Conservation (phyloP, 53 echinoderm and acorn worm genomes). For the Holothuria scabra region DNA sequence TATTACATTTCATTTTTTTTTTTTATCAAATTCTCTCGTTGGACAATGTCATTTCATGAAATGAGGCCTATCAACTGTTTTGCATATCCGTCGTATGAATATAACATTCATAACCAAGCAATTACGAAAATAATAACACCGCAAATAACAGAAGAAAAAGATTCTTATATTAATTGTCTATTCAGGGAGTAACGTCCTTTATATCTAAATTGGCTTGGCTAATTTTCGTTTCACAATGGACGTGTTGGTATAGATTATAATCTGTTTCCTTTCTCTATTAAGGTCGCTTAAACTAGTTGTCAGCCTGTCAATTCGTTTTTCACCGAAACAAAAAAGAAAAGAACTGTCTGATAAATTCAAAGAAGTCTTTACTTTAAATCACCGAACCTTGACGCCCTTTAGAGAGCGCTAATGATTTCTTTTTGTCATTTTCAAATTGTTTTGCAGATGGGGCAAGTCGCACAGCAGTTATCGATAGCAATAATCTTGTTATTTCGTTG, state of each 20-base stretch:
- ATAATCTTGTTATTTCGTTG: slow-evolving; percentile 36
- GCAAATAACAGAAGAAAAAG: too few relatives aligned
- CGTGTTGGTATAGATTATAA: neutral
- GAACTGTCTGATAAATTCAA: neutral
- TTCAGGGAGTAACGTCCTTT: neutral
- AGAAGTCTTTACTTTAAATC: neutral
- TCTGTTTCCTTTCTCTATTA: slow-evolving; percentile 2
- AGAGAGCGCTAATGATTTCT: slow-evolving; percentile 24
- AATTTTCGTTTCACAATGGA: slow-evolving; percentile 19
- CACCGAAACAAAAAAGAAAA: too few relatives aligned
- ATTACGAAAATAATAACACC: too few relatives aligned
- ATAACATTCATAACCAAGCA: too few relatives aligned
- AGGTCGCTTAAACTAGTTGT: too few relatives aligned
- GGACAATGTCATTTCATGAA: too few relatives aligned
- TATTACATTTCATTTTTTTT: too few relatives aligned
- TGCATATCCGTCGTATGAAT: too few relatives aligned
- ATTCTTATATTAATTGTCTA: too few relatives aligned
- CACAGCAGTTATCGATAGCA: slow-evolving; percentile 13
- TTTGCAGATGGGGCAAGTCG: neutral
- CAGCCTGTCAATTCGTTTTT: too few relatives aligned
- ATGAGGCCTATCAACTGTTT: too few relatives aligned
- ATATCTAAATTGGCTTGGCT: slow-evolving; percentile 11
- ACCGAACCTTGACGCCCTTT: slow-evolving; percentile 23
- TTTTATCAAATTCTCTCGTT: too few relatives aligned
- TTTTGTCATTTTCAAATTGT: slow-evolving; percentile 29